Conservation (phyloP, 2,888 invertebrate genomes). For the Bruchidius siliquastri region DNA sequence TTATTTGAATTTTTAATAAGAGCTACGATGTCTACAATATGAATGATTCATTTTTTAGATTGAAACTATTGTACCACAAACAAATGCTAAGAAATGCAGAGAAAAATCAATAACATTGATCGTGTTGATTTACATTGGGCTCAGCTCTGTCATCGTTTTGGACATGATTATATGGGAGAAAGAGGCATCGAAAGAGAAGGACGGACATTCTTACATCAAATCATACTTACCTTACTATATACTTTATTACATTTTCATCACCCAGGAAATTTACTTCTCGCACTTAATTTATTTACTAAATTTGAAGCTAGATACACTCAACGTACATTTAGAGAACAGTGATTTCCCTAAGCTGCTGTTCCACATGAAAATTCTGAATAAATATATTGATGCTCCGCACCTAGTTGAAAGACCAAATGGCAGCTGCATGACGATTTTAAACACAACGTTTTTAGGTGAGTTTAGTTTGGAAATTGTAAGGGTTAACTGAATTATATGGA, state of each 20-base stretch:
- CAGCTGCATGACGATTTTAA: neutral
- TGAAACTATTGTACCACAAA: constrained; percentile 13
- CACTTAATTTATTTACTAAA: constrained; percentile 54
- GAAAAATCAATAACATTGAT: constrained; percentile 13
- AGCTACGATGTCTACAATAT: no score
- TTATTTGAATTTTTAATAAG: no score
- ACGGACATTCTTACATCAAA: constrained; percentile 1
- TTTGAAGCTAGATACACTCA: constrained; percentile 44
- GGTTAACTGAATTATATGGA: no score
- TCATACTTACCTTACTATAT: constrained; percentile 45
- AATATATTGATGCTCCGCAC: constrained; percentile 3
- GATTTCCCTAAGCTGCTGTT: neutral
- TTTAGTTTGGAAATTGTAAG: neutral
- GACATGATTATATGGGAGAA: constrained; percentile 12
- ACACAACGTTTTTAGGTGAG: neutral
- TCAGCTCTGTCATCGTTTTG: constrained; percentile 10
- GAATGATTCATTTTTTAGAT: constrained; percentile 15
- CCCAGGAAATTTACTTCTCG: constrained; percentile 57
- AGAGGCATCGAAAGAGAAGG: neutral
- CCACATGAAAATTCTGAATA: constrained; percentile 3
- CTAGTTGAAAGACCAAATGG: neutral
- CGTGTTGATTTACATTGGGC: constrained; percentile 6
- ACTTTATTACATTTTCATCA: constrained; percentile 55
- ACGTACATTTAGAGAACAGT: constrained; percentile 7
- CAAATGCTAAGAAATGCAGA: constrained; percentile 5